A percentile compares a stretch with the other conserved stretches of the same genome.
These are phyloP conservation scores for Catalaphyllia jardinei DNA, from an alignment of 64 coral and sea anemone species.

Conservation along the genomic window DNA sequence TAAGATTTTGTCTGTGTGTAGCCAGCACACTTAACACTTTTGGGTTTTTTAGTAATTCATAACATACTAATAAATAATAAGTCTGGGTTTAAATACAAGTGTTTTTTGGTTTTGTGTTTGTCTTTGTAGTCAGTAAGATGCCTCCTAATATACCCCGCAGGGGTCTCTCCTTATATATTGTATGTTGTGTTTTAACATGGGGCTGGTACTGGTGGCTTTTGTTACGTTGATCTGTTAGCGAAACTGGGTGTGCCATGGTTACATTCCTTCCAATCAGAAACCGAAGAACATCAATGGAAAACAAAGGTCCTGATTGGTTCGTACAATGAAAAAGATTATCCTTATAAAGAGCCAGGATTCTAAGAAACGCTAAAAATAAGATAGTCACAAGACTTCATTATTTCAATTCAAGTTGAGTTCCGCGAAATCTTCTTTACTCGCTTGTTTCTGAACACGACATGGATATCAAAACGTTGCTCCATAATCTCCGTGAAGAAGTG, in stretches of 20 bases:
- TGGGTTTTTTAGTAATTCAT: no score
- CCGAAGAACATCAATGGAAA: not conserved
- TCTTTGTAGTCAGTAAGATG: no score
- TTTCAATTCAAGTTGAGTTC: not conserved
- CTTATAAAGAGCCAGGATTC: not conserved
- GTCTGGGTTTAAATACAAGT: no score
- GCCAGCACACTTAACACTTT: no score
- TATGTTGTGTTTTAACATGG: no score
- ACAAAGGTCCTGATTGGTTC: not conserved
- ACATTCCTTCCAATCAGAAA: not conserved
- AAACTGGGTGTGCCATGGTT: not conserved
- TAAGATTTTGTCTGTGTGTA: no score
- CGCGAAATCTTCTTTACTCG: not conserved
- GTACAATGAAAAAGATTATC: not conserved
- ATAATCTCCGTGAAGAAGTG: conserved; percentile 15
- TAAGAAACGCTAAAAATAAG: not conserved
- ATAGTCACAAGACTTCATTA: not conserved
- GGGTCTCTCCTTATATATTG: no score
- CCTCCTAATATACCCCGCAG: no score
- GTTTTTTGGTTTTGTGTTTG: no score
- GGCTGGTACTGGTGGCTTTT: no score
- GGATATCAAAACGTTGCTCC: not conserved
- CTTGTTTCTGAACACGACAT: not conserved
- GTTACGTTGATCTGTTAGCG: no score
- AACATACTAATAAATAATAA: no score